Evolutionary conservation across 2,888 invertebrate genomes (phyloP), one percentile per base, ranked within the genome.

Genomic region (Andrena marginata): DNA sequence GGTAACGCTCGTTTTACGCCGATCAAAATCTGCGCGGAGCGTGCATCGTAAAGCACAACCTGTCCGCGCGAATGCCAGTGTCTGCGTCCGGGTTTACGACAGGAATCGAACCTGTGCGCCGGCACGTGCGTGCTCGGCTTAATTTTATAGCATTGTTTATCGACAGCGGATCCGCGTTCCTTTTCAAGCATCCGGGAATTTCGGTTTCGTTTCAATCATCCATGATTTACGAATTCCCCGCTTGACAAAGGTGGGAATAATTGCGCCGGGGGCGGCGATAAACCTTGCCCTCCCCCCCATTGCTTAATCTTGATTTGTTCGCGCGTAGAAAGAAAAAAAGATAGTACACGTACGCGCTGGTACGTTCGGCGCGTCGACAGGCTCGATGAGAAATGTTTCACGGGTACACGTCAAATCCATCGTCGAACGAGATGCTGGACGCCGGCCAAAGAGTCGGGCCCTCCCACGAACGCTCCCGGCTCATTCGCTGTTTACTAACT

Each of bases 371-470:
- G 51, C 73, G 82, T 67, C 72, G 77, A 83, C 82, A 59, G 59
- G 56, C 4, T 13, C 49, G 68, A 71, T 63, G 84, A 79, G 72
- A 73, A 56, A 84, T 62, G 67, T 71, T 62, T 62, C 69, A 54
- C 73, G 73, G 65, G 51, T 54, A 42, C 71, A 51, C 51, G 78
- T 74, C 68, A 71, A 72, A 77, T 71, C 71, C 77, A 63, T 73
- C 77, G 83, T 63, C 73, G 68, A 77, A 74, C 76, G 82, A 76
- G 65, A 79, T 71, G 70, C 54, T 85, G 85, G 85, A 80, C 10
- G 13, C 4, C n/a, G 16, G 80, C 85, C 85, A 84, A 69, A 71
- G 56, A 71, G 65, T 20, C 35, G 71, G 10, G 10, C 71, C 16
- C 54, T 26, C 68, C 60, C 35, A 67, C 70, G 16, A 51, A 79